These are phyloP conservation scores for Lagorchestes hirsutus DNA, from an alignment of 2,797 vertebrate species.

Conservation along the genomic window DNA sequence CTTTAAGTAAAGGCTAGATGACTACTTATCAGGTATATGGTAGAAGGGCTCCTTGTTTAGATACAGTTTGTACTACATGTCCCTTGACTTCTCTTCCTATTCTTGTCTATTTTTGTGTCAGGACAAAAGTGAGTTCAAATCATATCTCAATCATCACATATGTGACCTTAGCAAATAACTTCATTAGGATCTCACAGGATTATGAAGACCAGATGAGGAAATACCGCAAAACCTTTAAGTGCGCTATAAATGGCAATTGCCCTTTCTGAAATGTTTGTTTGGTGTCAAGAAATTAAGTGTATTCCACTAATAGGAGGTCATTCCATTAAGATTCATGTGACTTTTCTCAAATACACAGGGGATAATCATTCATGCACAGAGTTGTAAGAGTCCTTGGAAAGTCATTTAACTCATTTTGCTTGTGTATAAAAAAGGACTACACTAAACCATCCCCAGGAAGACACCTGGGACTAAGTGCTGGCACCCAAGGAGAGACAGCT, in stretches of 20 bases:
- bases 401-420: neutral
- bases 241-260: neutral
- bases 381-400: neutral
- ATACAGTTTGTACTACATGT: neutral
- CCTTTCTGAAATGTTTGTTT: neutral
- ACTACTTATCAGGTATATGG: neutral
- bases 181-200: neutral
- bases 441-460: neutral
- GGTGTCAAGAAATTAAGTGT: neutral
- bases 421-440: neutral
- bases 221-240: neutral
- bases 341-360: neutral
- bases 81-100: neutral
- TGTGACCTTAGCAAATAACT: neutral
- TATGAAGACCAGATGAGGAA: neutral
- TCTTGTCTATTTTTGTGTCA: neutral
- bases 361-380: neutral
- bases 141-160: neutral
- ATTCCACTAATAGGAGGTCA: neutral
- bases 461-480: neutral
- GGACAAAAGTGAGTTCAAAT: neutral
- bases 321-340: neutral
- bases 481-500: conserved; percentile 3
- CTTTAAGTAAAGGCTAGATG: neutral
- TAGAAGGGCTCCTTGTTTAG: neutral